Conservation (phyloP, 2,888 invertebrate species). For the Alloscopus bannaensis region DNA sequence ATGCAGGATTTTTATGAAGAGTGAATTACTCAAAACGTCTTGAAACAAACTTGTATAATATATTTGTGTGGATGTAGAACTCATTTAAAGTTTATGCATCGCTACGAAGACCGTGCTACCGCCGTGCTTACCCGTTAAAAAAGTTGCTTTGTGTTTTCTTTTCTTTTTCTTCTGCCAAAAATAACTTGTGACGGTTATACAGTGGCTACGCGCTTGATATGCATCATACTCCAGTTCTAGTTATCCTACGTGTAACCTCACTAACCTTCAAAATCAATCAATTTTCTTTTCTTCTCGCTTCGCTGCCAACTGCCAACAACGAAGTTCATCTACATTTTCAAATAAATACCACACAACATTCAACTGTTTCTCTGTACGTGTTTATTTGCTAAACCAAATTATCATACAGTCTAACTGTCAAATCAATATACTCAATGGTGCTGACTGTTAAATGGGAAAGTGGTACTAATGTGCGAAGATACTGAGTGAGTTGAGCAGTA, state of each 20-base stretch:
- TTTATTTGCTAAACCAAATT: not conserved
- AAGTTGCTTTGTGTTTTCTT: slow-evolving; percentile 8
- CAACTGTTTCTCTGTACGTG: not conserved
- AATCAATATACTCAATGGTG: not conserved
- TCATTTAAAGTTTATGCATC: too few species aligned
- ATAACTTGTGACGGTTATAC: not conserved
- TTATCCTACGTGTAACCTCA: not conserved
- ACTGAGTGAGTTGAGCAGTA: not conserved
- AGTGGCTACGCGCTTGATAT: too few species aligned
- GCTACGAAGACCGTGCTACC: too few species aligned
- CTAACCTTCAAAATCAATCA: slow-evolving; percentile 35
- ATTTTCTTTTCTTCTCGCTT: slow-evolving; percentile 24
- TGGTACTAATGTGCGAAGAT: not conserved
- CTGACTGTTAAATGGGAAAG: not conserved
- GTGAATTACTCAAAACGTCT: too few species aligned
- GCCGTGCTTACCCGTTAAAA: too few species aligned
- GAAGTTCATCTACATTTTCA: not conserved
- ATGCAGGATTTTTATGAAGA: too few species aligned
- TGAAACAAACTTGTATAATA: too few species aligned
- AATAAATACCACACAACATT: too few species aligned
- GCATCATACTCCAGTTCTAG: not conserved
- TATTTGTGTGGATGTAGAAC: too few species aligned
- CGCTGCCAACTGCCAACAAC: too few species aligned
- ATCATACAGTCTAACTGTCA: slow-evolving; percentile 11
- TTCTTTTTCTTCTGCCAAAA: slow-evolving; percentile 10